These are phyloP conservation scores for Stenodema calcarata DNA, from an alignment of 2,888 invertebrate species.

Conservation along the genomic window DNA sequence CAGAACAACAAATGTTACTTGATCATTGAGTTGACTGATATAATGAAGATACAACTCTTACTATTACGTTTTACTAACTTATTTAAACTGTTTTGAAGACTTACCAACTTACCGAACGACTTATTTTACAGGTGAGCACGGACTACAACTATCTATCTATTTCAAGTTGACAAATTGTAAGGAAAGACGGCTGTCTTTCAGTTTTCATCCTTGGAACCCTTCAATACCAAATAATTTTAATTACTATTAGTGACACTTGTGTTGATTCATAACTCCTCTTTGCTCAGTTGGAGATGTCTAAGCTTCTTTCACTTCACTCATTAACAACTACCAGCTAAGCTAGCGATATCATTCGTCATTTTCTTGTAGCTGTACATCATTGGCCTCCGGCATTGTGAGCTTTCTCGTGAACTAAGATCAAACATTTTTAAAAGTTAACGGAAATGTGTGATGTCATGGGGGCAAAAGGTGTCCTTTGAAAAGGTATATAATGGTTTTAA, in stretches of 20 bases:
- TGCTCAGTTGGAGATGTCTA: not conserved
- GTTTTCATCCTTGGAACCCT: not conserved
- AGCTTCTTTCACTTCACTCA: not conserved
- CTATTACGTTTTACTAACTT: not conserved
- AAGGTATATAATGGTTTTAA: no score
- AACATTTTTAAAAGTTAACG: no score
- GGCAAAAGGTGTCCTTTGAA: no score
- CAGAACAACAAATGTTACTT: no score
- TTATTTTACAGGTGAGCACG: constrained; percentile 46
- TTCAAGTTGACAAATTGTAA: constrained; percentile 39
- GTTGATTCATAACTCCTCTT: constrained; percentile 2
- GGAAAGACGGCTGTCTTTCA: constrained; percentile 21
- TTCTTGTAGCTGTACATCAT: not conserved
- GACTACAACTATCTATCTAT: constrained; percentile 35
- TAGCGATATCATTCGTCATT: not conserved
- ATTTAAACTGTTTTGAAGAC: constrained; percentile 20
- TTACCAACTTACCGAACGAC: constrained; percentile 44
- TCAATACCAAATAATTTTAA: not conserved
- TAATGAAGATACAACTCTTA: not conserved
- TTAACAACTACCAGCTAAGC: not conserved
- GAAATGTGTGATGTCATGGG: no score
- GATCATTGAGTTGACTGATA: not conserved
- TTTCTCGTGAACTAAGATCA: not conserved
- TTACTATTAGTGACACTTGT: not conserved
- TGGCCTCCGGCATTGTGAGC: not conserved